Evolutionary conservation across 1,140 invertebrate species (phyloP).

Genomic region (Antheraea pernyi): DNA sequence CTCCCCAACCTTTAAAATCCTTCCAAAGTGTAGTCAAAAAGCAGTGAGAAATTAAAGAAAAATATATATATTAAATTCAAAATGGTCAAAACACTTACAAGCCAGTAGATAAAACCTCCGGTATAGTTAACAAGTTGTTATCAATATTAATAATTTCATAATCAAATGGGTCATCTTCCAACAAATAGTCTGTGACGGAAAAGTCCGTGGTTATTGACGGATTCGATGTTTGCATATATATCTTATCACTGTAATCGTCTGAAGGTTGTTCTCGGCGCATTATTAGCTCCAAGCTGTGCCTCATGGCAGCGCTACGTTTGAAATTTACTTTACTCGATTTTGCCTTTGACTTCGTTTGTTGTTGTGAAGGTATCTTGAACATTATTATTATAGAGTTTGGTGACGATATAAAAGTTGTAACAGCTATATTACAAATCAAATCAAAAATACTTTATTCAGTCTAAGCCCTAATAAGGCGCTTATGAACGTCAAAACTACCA

Average conservation of each 20-base stretch:
- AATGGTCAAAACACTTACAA: slow-evolving; percentile 29
- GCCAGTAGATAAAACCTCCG: slow-evolving; percentile 36
- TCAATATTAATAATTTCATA: slow-evolving; percentile 70
- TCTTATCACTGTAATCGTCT: slow-evolving; percentile 48
- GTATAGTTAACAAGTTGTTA: slow-evolving; percentile 39
- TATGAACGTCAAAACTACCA: too few relatives aligned
- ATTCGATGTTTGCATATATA: slow-evolving; percentile 18
- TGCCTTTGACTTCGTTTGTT: slow-evolving; percentile 23
- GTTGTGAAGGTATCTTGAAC: slow-evolving; percentile 8
- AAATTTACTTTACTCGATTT: slow-evolving; percentile 45
- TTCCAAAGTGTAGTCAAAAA: too few relatives aligned
- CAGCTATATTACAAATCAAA: too few relatives aligned
- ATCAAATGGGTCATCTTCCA: slow-evolving; percentile 62
- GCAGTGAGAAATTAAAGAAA: too few relatives aligned
- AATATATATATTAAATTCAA: too few relatives aligned
- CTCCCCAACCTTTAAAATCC: too few relatives aligned
- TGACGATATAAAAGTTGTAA: too few relatives aligned
- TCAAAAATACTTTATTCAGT: too few relatives aligned
- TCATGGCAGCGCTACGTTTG: slow-evolving; percentile 24
- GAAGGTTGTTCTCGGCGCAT: slow-evolving; percentile 34
- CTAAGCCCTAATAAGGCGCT: too few relatives aligned
- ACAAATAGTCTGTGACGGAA: slow-evolving; percentile 29
- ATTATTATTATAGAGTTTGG: background rate
- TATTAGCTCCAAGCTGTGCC: slow-evolving; percentile 30
- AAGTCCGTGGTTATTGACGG: slow-evolving; percentile 17